Percentiles rank a stretch among this genome's conserved stretches.
Evolutionary conservation across 2,113 vertebrate genomes (phyloP).

Genomic region (Hymenochirus boettgeri): DNA sequence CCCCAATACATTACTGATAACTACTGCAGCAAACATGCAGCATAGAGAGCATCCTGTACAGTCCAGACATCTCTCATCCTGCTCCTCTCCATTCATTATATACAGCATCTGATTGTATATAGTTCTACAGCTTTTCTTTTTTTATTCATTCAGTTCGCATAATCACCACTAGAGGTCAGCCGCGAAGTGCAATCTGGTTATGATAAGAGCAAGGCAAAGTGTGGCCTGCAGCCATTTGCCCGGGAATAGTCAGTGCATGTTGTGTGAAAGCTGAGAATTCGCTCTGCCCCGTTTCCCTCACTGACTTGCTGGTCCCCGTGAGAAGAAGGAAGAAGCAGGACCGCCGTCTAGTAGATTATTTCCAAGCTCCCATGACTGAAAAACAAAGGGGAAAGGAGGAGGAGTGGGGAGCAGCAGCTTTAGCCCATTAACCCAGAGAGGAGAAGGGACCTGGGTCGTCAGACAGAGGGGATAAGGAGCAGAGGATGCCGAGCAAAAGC

Average conservation of each 20-base stretch:
- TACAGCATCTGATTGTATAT: no score
- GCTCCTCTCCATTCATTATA: no score
- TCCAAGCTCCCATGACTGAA: conserved; percentile 32
- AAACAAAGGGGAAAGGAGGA: conserved; percentile 6
- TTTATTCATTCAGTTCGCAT: no score
- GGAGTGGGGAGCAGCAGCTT: conserved; percentile 1
- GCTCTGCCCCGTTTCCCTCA: conserved; percentile 19
- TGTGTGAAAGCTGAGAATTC: conserved; percentile 12
- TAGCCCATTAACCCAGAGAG: background rate
- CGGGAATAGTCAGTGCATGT: conserved; percentile 17
- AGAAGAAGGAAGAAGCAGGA: background rate
- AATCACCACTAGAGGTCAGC: conserved; percentile 30
- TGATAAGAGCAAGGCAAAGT: conserved; percentile 31
- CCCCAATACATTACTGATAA: no score
- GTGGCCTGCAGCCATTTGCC: conserved; percentile 40
- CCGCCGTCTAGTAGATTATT: no score
- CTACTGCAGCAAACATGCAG: no score
- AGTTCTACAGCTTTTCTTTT: no score
- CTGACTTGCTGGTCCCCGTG: conserved; percentile 1
- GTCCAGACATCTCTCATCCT: no score
- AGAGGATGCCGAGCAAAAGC: conserved; percentile 59
- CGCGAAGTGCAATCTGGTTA: conserved; percentile 16
- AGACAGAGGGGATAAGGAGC: conserved; percentile 32
- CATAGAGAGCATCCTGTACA: no score
- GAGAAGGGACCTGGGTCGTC: conserved; percentile 38